Conservation (phyloP, 2,888 invertebrate genomes). For the Meghimatium bilineatum region DNA sequence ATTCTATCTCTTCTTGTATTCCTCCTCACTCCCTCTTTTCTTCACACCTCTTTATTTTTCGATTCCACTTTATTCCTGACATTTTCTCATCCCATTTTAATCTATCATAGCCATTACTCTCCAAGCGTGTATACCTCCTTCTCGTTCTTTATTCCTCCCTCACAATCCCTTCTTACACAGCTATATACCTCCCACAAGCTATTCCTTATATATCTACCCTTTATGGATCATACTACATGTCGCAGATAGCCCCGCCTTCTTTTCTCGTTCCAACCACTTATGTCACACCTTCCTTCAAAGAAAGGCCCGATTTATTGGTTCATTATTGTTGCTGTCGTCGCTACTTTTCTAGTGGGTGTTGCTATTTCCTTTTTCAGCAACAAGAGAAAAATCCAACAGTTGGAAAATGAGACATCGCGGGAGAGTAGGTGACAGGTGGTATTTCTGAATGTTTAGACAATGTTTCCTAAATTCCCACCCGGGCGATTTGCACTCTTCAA, state of each 20-base stretch:
- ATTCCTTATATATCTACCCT: neutral
- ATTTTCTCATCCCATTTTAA: neutral
- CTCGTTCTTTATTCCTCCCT: neutral
- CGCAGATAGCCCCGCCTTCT: slow-evolving; percentile 14
- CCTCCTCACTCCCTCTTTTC: neutral
- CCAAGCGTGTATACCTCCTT: neutral
- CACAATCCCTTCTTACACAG: neutral
- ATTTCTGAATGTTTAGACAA: neutral
- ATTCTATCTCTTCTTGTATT: neutral
- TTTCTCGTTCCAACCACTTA: neutral
- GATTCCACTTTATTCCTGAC: neutral
- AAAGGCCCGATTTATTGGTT: neutral
- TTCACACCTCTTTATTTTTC: neutral
- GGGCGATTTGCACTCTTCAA: neutral
- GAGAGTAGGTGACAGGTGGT: neutral
- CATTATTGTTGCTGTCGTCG: neutral
- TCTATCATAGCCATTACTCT: neutral
- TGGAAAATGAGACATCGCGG: neutral
- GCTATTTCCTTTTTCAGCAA: neutral
- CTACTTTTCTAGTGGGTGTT: neutral
- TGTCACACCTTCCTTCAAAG: neutral
- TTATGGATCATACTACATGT: neutral
- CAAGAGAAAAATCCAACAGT: neutral
- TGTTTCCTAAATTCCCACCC: neutral
- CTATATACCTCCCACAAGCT: neutral